Base-by-base conservation (phyloP, 2,113 vertebrate species). In the Ophthalmolycus amberensis region DNA sequence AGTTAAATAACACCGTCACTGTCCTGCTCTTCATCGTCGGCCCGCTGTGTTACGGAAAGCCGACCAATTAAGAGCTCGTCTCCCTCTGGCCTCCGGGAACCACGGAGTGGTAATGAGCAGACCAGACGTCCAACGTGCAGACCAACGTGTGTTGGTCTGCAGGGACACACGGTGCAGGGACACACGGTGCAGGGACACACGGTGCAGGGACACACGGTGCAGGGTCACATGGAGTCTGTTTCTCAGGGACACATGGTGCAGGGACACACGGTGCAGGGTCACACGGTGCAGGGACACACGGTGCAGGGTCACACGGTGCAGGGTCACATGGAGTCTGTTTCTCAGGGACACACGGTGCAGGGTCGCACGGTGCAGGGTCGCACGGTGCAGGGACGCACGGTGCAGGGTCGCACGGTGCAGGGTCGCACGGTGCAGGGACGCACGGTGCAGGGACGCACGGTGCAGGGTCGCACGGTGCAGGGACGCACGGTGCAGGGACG, bases 41-140 rank as follows among this genome's bases (percentile, higher is more conserved):
- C 50, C 42, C 1, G 65, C 54, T 44, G 54, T 8, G 60, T 85
- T 89, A 80, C 38, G 27, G 85, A 85, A 89, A 71, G 27, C 38
- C 2, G 27, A 64, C 74, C 72, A 83, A 86, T 91, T 89, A 79
- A 48, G 74, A 79, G 0, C 32, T 1, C 6, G 34, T 34, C 77
- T 59, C 59, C 42, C 63, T 34, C 77, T 10, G 80, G 14, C 82
- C 77, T 66, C 73, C 29, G 82, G 29, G 68, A 66, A 64, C 44
- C 11, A 7, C 68, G 3, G 59, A 83, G 59, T 73, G 56, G 15
- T 74, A 78, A 91, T 83, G 69, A 91, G 71, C 81, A 68, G 76
- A 81, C 71, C 72, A 75, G 71, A 75, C 71, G 6, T 78, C 65
- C 58, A n/a, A n/a, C n/a, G n/a, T n/a, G n/a, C n/a, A n/a, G n/a